Percentiles rank a stretch among this genome's conserved stretches.
Evolutionary conservation across 2,888 invertebrate species (phyloP).

Genomic region (Drosophila suboccidentalis): DNA sequence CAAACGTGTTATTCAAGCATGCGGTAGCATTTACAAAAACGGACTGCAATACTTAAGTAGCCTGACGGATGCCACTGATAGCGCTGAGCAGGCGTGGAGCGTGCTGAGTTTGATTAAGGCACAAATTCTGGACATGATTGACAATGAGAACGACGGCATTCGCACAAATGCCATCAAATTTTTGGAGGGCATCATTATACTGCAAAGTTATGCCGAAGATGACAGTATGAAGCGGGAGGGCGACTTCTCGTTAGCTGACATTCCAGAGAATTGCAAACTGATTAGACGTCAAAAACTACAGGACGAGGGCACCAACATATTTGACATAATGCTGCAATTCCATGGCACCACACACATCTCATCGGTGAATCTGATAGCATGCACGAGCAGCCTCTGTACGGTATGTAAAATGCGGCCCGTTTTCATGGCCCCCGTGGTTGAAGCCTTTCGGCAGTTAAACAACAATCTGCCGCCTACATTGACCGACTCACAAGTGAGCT

Average conservation of each 20-base stretch:
- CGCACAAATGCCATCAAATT: constrained; percentile 98
- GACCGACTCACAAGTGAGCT: constrained; percentile 94
- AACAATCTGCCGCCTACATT: constrained; percentile 94
- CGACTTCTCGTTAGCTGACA: constrained; percentile 94
- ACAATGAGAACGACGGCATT: constrained; percentile 98
- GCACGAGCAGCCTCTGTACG: constrained; percentile 95
- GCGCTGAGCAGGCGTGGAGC: constrained; percentile 95
- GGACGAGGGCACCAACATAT: constrained; percentile 88
- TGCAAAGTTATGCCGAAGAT: constrained; percentile 92
- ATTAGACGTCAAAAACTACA: constrained; percentile 93
- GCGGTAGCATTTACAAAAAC: constrained; percentile 93
- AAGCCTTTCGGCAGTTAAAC: constrained; percentile 90
- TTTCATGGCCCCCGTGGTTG: constrained; percentile 94
- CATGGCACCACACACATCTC: constrained; percentile 98
- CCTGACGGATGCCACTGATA: constrained; percentile 89
- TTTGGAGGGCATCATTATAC: constrained; percentile 93
- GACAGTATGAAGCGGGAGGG: constrained; percentile 88
- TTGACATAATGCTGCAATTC: constrained; percentile 95
- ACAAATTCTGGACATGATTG: constrained; percentile 95
- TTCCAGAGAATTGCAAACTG: constrained; percentile 93
- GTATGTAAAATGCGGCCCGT: constrained; percentile 96
- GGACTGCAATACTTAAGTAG: constrained; percentile 92
- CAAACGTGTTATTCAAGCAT: constrained; percentile 95
- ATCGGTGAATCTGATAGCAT: constrained; percentile 98
- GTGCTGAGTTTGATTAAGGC: constrained; percentile 93